These are phyloP conservation scores for Siniperca obscura DNA, from an alignment of 2,797 vertebrate genomes.

Conservation along the genomic window DNA sequence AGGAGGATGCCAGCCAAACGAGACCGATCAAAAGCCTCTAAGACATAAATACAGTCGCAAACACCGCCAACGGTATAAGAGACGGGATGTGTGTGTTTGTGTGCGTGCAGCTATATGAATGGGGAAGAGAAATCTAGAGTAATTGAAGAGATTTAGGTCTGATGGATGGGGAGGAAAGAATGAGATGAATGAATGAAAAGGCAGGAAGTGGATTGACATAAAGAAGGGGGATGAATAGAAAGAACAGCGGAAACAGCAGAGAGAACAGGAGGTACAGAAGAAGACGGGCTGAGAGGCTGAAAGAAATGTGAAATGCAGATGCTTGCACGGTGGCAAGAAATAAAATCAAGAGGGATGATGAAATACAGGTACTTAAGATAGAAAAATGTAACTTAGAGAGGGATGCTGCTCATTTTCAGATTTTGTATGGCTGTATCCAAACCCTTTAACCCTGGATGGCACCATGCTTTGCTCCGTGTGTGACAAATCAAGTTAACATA, in stretches of 20 bases:
- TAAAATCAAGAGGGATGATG: slow-evolving; percentile 20
- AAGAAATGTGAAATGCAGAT: slow-evolving; percentile 42
- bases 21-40: slow-evolving; percentile 69
- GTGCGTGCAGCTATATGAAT: slow-evolving; percentile 54
- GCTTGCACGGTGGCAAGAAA: slow-evolving; percentile 7
- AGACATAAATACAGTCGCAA: slow-evolving; percentile 69
- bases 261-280: slow-evolving; percentile 41
- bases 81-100: slow-evolving; percentile 26
- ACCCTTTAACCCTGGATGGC: background rate
- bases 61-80: slow-evolving; percentile 49
- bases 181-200: slow-evolving; percentile 64
- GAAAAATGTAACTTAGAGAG: slow-evolving; percentile 4
- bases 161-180: slow-evolving; percentile 65
- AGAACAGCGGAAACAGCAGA: slow-evolving; percentile 35
- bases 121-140: slow-evolving; percentile 54
- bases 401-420: slow-evolving; percentile 16
- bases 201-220: slow-evolving; percentile 61
- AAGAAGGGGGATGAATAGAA: slow-evolving; percentile 45
- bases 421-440: slow-evolving; percentile 15
- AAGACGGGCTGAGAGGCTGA: slow-evolving; percentile 30
- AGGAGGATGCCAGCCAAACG: slow-evolving; percentile 63
- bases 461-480: background rate
- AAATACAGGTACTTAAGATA: slow-evolving; percentile 21
- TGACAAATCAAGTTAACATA: slow-evolving; percentile 14
- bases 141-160: slow-evolving; percentile 74